These are phyloP conservation scores for Corythaixoides concolor DNA, from an alignment of 2,113 vertebrate genomes.

Conservation along the genomic window DNA sequence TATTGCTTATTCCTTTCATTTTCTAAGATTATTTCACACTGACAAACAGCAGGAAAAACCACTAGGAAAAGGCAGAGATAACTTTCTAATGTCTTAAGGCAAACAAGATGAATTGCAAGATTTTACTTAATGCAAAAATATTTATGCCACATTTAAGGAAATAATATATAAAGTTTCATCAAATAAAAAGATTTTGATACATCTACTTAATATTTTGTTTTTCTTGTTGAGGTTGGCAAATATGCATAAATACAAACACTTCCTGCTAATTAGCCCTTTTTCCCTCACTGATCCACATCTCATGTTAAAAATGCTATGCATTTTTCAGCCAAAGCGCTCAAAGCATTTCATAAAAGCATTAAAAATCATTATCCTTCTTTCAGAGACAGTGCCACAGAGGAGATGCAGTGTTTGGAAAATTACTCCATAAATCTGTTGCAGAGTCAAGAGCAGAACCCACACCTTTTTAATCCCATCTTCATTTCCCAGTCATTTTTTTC, in stretches of 20 bases:
- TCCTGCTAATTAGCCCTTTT: not conserved
- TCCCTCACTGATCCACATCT: not conserved
- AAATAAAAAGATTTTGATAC: not conserved
- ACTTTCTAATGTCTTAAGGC: not conserved
- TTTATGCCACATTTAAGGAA: not conserved
- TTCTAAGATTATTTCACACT: not conserved
- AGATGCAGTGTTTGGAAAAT: not conserved
- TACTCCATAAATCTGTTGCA: not conserved
- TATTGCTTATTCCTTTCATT: constrained; percentile 20
- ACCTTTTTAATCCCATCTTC: not conserved
- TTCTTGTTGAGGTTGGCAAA: not conserved
- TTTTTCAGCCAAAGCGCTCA: not conserved
- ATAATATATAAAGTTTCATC: not conserved
- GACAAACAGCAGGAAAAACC: not conserved
- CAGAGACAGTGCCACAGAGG: not conserved
- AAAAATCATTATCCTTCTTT: not conserved
- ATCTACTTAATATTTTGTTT: not conserved
- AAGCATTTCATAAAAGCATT: not conserved
- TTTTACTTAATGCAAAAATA: not conserved
- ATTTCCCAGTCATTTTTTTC: not conserved
- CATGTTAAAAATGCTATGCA: not conserved
- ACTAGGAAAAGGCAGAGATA: not conserved
- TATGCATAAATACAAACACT: not conserved
- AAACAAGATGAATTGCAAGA: not conserved
- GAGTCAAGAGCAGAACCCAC: not conserved